These are phyloP conservation scores for Lepas anatifera DNA, from an alignment of 2,888 invertebrate genomes.

Conservation along the genomic window DNA sequence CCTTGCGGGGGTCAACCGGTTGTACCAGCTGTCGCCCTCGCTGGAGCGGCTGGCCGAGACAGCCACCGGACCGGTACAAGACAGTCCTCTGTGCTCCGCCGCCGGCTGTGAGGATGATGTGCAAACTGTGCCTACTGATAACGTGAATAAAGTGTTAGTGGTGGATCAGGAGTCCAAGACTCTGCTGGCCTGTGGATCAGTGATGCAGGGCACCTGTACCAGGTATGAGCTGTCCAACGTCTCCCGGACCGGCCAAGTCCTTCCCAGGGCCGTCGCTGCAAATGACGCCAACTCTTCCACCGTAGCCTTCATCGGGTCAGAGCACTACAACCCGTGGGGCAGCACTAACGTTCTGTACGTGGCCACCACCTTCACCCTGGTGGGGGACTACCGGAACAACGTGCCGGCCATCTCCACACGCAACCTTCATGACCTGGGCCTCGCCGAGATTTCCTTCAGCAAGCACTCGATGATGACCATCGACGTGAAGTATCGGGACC, in stretches of 20 bases:
- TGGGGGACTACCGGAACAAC: slow-evolving; percentile 80
- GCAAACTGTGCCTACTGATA: slow-evolving; percentile 48
- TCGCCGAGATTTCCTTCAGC: slow-evolving; percentile 69
- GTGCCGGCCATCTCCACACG: slow-evolving; percentile 86
- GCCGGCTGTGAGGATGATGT: slow-evolving; percentile 50
- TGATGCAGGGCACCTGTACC: slow-evolving; percentile 77
- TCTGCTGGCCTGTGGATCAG: slow-evolving; percentile 76
- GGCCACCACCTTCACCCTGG: slow-evolving; percentile 83
- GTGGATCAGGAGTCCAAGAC: slow-evolving; percentile 64
- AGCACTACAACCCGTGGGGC: slow-evolving; percentile 65
- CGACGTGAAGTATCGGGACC: slow-evolving; percentile 84
- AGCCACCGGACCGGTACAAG: slow-evolving; percentile 65
- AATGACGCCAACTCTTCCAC: slow-evolving; percentile 24
- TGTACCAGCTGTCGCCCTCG: slow-evolving; percentile 51
- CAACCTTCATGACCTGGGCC: slow-evolving; percentile 61
- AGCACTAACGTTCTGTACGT: slow-evolving; percentile 76
- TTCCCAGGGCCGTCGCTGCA: slow-evolving; percentile 23
- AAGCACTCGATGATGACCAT: slow-evolving; percentile 76
- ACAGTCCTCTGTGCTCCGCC: slow-evolving; percentile 81
- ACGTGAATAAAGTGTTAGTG: slow-evolving; percentile 81
- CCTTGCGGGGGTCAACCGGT: slow-evolving; percentile 73
- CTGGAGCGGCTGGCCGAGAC: slow-evolving; percentile 34
- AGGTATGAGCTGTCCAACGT: slow-evolving; percentile 71
- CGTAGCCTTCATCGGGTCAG: slow-evolving; percentile 24
- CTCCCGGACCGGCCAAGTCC: slow-evolving; percentile 33